Base-by-base conservation (phyloP, 2,113 vertebrate genomes). In the Elaphurus davidianus region DNA sequence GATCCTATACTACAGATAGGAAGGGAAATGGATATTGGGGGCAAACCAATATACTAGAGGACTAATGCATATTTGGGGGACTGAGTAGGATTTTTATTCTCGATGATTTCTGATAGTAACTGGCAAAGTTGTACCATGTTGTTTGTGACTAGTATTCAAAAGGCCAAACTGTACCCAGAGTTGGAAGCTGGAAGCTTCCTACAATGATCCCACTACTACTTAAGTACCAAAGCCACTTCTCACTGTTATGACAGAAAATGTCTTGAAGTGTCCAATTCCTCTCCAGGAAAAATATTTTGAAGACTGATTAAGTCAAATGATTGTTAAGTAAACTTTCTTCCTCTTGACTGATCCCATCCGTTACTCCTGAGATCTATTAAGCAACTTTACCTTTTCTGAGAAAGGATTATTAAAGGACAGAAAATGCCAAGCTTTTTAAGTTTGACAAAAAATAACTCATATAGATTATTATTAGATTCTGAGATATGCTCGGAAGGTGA, bases 361-460 rank as follows among this genome's bases (percentile, higher is more conserved):
- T 81, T 86, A 85, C 85, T 84, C 91, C 52, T 78, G 91, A 98
- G 96, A 97, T 98, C 97, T 98, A 98, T 96, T 98, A 98, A 98
- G 94, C 90, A 96, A 98, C 76, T 99, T 99, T 98, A 97, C 85
- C 86, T 99, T 98, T 98, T 98, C 98, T 23, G 0, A 97, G 82
- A 97, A 97, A 97, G 76, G 85, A 98, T 98, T 98, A 98, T 91
- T 92, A 95, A 97, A 95, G 87, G 96, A 54, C 96, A 62, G 96
- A 97, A 59, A 52, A 30, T 71, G 94, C 89, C 95, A 96, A 78
- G 60, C 94, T 95, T 94, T 98, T 96, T 78, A 55, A 81, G 47
- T 82, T 71, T 97, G 97, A 97, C 52, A 96, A 91, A 97, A 98
- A 97, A 13, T 43, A 76, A 97, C 47, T 47, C 62, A 87, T n/a